Conservation (phyloP, 2,113 vertebrate species). For the Typhlomys cinereus region DNA sequence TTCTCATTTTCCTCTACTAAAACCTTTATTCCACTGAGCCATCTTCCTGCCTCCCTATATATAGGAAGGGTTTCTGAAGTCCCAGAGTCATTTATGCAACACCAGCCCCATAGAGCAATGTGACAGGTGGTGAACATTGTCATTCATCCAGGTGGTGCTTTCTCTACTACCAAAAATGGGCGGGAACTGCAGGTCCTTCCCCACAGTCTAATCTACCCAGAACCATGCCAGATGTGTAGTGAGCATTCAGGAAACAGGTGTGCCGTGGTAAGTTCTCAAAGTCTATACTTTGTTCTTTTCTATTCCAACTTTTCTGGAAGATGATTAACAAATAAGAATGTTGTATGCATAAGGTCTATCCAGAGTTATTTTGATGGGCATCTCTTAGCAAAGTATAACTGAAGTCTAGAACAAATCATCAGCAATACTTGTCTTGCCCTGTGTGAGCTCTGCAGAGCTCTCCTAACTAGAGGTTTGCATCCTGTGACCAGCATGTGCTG, state of each 20-base stretch:
- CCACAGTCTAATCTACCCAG: neutral
- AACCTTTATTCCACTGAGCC: too few species aligned
- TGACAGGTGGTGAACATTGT: neutral
- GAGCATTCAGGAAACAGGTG: neutral
- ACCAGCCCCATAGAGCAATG: neutral
- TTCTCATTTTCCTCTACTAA: too few species aligned
- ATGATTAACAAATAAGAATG: neutral
- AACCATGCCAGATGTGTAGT: too few species aligned
- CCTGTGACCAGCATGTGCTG: neutral
- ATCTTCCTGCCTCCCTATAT: neutral
- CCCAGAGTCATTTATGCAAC: neutral
- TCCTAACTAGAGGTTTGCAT: neutral
- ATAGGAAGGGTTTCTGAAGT: neutral
- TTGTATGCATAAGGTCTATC: neutral
- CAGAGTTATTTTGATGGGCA: neutral
- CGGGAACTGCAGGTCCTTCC: neutral
- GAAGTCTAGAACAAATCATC: neutral
- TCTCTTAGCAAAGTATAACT: neutral
- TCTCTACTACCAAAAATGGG: neutral
- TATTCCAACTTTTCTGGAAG: neutral
- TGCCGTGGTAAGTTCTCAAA: neutral
- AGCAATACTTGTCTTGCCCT: neutral
- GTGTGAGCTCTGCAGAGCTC: neutral
- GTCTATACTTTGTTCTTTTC: neutral
- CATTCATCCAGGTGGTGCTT: neutral